phyloP scores from a whole-genome alignment of 2,113 vertebrate genomes.

The Colaptes auratus region DNA sequence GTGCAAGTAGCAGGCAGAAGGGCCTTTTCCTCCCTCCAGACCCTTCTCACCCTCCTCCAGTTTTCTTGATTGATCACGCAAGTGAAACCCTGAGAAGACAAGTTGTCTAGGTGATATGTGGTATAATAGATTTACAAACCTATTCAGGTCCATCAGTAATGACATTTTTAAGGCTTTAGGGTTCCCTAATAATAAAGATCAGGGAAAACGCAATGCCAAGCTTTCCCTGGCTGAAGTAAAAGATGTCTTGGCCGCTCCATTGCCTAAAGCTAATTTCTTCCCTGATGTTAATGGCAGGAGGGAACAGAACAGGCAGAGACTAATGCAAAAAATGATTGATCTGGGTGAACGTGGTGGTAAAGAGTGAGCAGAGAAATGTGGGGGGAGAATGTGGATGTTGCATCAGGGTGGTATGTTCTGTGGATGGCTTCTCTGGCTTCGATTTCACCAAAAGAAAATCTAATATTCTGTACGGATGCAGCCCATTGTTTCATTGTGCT shows the following conservation, averaged over 20 bases:
- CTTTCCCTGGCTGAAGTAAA: not conserved
- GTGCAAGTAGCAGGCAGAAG: not conserved
- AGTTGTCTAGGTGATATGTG: not conserved
- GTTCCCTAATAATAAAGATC: not conserved
- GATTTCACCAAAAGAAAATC: not conserved
- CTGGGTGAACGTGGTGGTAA: not conserved
- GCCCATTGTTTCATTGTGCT: not conserved
- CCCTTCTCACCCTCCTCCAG: not conserved
- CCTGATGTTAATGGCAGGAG: not conserved
- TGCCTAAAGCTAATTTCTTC: not conserved
- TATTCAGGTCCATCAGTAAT: not conserved
- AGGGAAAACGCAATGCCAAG: not conserved
- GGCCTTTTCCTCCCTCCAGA: not conserved
- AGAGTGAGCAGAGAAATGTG: not conserved
- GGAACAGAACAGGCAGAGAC: not conserved
- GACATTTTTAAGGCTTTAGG: not conserved
- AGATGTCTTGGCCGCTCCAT: not conserved
- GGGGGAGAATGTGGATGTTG: not conserved
- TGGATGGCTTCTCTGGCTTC: not conserved
- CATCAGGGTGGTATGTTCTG: not conserved
- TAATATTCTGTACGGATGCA: not conserved
- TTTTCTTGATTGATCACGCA: not conserved
- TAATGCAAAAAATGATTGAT: not conserved
- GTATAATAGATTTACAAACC: not conserved
- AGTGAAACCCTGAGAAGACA: not conserved